phyloP scores from a whole-genome alignment of 2,113 vertebrate species.

The Silurus meridionalis region DNA sequence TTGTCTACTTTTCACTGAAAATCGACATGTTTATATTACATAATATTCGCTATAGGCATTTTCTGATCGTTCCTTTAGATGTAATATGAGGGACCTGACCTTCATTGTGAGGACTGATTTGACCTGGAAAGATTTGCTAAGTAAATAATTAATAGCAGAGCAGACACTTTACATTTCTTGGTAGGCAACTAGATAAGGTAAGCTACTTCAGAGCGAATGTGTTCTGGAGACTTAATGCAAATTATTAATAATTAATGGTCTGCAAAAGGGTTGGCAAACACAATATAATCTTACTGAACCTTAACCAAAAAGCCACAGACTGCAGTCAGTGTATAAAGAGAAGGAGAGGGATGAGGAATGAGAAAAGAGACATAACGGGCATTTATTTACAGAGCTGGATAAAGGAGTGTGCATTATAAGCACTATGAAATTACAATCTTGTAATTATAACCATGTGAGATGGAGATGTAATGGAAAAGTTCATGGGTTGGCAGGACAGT shows the following conservation, averaged over 20 bases:
- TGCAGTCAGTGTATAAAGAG: not conserved
- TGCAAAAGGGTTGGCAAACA: not conserved
- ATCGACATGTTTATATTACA: not conserved
- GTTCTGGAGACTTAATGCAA: not conserved
- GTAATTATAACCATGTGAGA: constrained; percentile 34
- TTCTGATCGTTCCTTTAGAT: not conserved
- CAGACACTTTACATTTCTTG: not conserved
- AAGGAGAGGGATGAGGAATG: constrained; percentile 6
- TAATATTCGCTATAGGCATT: not conserved
- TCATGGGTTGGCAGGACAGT: constrained; percentile 17
- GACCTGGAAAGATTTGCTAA: not conserved
- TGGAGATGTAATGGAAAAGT: constrained; percentile 38
- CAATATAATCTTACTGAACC: not conserved
- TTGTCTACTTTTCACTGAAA: not conserved
- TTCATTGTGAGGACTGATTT: not conserved
- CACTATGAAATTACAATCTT: constrained; percentile 45
- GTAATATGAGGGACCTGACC: not conserved
- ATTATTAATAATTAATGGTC: not conserved
- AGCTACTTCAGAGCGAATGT: not conserved
- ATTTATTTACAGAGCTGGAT: constrained; percentile 35
- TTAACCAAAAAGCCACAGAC: not conserved
- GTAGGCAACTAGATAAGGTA: not conserved
- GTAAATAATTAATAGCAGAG: constrained; percentile 16
- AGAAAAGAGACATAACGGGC: not conserved
- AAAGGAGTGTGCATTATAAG: constrained; percentile 24